phyloP scores from a whole-genome alignment of 1,140 invertebrate species.

The Caerostris extrusa region DNA sequence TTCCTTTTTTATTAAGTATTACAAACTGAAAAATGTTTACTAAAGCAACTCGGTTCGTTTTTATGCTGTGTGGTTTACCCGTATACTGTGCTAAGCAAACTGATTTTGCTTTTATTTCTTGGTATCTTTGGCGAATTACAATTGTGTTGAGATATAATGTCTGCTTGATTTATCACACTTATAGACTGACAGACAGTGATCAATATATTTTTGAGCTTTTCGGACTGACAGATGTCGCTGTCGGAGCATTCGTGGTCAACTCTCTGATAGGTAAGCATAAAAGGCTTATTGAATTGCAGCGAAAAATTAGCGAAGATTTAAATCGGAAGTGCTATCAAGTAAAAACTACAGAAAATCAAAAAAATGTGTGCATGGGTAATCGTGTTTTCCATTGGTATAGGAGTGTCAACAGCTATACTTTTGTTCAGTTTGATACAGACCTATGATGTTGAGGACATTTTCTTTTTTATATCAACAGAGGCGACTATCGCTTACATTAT shows the following conservation, averaged over 20 bases:
- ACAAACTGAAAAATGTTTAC: not conserved
- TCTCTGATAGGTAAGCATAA: constrained; percentile 37
- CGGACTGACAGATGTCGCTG: constrained; percentile 25
- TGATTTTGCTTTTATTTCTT: not conserved
- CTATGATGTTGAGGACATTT: not conserved
- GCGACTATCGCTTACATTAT: not conserved
- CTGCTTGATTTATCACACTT: constrained; percentile 4
- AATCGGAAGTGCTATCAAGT: not conserved
- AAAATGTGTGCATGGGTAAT: not conserved
- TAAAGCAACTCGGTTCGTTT: not conserved
- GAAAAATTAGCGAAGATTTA: not conserved
- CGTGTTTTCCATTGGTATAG: not conserved
- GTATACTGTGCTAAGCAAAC: not conserved
- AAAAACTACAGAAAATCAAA: not conserved
- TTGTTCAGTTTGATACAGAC: not conserved
- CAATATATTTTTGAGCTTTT: not conserved
- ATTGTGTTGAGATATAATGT: constrained; percentile 46
- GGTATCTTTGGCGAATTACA: constrained; percentile 43
- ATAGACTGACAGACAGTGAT: not conserved
- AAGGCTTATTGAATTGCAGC: not conserved
- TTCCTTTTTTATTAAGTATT: not conserved
- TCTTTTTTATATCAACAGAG: not conserved
- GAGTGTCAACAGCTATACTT: not conserved
- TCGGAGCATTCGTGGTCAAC: constrained; percentile 10
- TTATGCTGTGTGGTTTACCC: constrained; percentile 37